A percentile compares a stretch with the other conserved stretches of the same genome.
Evolutionary conservation across 2,113 vertebrate genomes (phyloP).

Genomic region (Rhabdornis inornatus): DNA sequence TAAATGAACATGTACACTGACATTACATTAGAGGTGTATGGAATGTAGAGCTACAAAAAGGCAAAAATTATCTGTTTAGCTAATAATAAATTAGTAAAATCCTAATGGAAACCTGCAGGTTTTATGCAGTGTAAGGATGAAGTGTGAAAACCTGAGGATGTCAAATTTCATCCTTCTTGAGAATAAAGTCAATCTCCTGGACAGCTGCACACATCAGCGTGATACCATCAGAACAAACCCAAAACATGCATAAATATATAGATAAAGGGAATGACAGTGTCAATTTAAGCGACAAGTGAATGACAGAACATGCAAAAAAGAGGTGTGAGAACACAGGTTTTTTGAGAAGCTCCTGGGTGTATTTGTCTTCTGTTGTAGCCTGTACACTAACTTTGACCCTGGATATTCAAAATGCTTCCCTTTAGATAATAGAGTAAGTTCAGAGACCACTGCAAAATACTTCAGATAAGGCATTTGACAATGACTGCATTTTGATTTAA

Average conservation of each 20-base stretch:
- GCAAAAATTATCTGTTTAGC: neutral
- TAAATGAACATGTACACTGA: fast-evolving
- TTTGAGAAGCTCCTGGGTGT: neutral
- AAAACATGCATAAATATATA: neutral
- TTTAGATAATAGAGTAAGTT: neutral
- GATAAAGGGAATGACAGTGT: neutral
- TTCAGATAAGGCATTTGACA: neutral
- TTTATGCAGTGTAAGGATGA: neutral
- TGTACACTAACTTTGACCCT: neutral
- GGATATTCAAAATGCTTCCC: neutral
- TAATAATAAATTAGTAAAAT: neutral
- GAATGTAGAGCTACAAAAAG: neutral
- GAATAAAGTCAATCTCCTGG: neutral
- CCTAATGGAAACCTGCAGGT: neutral
- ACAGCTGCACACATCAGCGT: neutral
- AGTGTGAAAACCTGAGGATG: neutral
- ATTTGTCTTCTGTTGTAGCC: neutral
- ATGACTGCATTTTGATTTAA: neutral
- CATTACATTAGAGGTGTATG: neutral
- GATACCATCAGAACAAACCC: neutral
- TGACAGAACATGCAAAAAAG: neutral
- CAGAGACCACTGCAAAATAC: neutral
- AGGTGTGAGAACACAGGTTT: fast-evolving
- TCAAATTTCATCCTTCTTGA: neutral
- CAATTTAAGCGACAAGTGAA: neutral